phyloP scores from a whole-genome alignment of 2,888 invertebrate species.

The Tetheella fluctuosa region DNA sequence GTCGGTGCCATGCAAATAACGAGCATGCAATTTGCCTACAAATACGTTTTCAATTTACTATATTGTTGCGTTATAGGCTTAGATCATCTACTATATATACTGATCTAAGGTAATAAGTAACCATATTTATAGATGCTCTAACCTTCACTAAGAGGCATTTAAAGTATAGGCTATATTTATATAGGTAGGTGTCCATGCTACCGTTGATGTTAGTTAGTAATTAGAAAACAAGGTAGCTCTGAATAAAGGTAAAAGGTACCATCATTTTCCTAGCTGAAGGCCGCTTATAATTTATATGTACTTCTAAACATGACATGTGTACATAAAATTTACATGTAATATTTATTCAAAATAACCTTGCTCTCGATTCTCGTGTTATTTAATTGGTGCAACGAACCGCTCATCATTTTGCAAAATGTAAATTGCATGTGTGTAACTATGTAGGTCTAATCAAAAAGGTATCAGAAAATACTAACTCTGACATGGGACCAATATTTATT shows the following conservation, averaged over 20 bases:
- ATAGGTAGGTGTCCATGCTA: not conserved
- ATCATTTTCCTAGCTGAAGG: constrained; percentile 46
- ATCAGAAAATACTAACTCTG: not conserved
- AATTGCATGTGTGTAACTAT: constrained; percentile 13
- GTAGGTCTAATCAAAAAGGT: not conserved
- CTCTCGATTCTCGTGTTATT: constrained; percentile 68
- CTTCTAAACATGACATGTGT: constrained; percentile 14
- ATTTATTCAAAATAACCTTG: constrained; percentile 64
- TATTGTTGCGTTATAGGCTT: no score
- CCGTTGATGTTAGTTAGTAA: not conserved
- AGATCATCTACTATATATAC: no score
- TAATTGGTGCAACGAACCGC: constrained; percentile 63
- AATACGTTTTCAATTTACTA: not conserved
- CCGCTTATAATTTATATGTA: constrained; percentile 25
- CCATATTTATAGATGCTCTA: no score
- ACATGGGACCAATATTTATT: no score
- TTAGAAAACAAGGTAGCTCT: not conserved
- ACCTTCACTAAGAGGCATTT: no score
- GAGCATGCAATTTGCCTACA: not conserved
- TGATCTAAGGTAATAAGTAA: no score
- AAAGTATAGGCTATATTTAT: no score
- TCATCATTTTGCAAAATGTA: constrained; percentile 49
- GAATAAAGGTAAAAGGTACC: constrained; percentile 13
- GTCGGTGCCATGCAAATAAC: not conserved
- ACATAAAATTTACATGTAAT: constrained; percentile 38